Evolutionary conservation across 2,888 invertebrate species (phyloP).

Genomic region (Mongoloraphidia duomilia): DNA sequence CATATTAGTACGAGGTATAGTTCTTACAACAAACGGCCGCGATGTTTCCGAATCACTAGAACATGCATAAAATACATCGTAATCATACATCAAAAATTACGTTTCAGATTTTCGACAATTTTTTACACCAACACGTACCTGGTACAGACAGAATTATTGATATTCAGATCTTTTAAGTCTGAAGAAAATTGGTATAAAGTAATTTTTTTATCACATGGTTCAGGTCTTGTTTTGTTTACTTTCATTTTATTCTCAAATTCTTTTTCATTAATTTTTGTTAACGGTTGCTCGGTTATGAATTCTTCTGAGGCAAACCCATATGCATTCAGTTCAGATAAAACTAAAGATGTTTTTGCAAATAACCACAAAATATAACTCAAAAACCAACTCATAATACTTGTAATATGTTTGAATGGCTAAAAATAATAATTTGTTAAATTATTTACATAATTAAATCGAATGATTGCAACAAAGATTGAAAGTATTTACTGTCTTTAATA

Average conservation of each 20-base stretch:
- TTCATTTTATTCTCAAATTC: slow-evolving; percentile 46
- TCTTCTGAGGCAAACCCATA: slow-evolving; percentile 15
- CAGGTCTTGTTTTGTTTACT: slow-evolving; percentile 64
- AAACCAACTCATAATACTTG: slow-evolving; percentile 26
- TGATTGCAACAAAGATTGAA: not conserved
- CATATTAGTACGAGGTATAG: slow-evolving; percentile 65
- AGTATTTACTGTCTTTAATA: slow-evolving; percentile 23
- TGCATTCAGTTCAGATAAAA: slow-evolving; percentile 13
- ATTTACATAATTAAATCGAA: not conserved
- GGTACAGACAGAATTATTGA: too few species aligned
- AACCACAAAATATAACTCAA: slow-evolving; percentile 18
- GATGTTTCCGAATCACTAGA: not conserved
- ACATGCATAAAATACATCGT: not conserved
- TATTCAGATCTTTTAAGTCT: too few species aligned
- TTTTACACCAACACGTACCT: too few species aligned
- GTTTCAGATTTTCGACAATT: too few species aligned
- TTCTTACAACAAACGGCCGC: slow-evolving; percentile 56
- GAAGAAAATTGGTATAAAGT: slow-evolving; percentile 20
- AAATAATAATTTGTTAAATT: slow-evolving; percentile 3
- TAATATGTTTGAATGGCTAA: slow-evolving; percentile 25
- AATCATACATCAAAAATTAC: too few species aligned
- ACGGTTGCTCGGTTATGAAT: slow-evolving; percentile 25
- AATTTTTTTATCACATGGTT: slow-evolving; percentile 67
- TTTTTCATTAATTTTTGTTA: slow-evolving; percentile 35
- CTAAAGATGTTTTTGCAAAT: slow-evolving; percentile 15